Conservation (phyloP, 2,888 invertebrate species). For the Galeopsomyia nigrocyanea region DNA sequence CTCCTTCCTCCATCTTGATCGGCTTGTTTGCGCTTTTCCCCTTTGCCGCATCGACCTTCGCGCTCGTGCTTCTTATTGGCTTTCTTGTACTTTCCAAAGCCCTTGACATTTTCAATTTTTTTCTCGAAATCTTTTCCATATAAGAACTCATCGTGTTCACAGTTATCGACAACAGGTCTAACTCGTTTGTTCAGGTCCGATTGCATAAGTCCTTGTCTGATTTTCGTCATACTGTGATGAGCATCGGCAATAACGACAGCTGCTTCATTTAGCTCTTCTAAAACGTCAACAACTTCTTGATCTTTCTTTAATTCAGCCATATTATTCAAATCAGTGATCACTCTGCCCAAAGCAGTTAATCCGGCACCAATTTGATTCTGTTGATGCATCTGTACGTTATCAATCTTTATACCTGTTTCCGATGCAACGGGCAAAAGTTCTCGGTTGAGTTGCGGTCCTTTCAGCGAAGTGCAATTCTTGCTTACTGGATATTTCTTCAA, state of each 20-base stretch:
- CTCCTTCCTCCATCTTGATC: background rate
- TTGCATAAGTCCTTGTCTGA: background rate
- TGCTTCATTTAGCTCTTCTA: slow-evolving; percentile 22
- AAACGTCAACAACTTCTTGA: background rate
- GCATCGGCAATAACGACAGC: slow-evolving; percentile 22
- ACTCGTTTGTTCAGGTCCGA: slow-evolving; percentile 5
- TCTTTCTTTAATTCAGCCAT: background rate
- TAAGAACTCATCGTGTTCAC: slow-evolving; percentile 15
- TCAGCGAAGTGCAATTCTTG: slow-evolving; percentile 19
- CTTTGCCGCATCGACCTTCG: background rate
- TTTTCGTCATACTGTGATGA: slow-evolving; percentile 24
- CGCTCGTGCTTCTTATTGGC: background rate
- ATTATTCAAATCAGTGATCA: slow-evolving; percentile 2
- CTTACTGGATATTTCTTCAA: slow-evolving; percentile 39
- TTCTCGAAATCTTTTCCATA: slow-evolving; percentile 28
- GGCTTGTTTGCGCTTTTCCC: slow-evolving; percentile 8
- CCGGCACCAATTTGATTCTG: slow-evolving; percentile 44
- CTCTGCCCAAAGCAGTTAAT: slow-evolving; percentile 41
- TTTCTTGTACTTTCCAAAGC: slow-evolving; percentile 1
- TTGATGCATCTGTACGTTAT: background rate
- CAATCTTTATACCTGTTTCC: slow-evolving; percentile 22
- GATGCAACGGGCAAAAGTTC: slow-evolving; percentile 28
- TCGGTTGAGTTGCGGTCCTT: slow-evolving; percentile 37
- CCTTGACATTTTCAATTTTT: slow-evolving; percentile 7
- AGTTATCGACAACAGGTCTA: background rate